A percentile compares a stretch with the other conserved stretches of the same genome.
These are phyloP conservation scores for Eupithecia pulchellata DNA, from an alignment of 2,888 invertebrate genomes.

Conservation along the genomic window DNA sequence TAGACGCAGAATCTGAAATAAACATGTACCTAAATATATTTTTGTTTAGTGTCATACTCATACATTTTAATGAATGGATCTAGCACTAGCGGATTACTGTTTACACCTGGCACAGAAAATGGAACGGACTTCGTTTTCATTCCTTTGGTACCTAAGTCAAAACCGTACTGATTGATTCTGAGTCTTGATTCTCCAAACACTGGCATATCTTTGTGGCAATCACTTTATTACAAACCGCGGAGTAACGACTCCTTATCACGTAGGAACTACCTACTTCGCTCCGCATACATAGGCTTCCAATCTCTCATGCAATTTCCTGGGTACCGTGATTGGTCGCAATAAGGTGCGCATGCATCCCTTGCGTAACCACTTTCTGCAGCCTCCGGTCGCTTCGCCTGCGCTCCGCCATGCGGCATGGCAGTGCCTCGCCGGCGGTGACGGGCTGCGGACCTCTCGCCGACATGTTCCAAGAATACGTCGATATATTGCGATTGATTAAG, in stretches of 20 bases:
- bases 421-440: constrained; percentile 15
- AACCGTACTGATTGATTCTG: neutral
- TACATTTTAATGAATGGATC: no score
- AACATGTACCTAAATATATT: no score
- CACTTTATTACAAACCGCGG: neutral
- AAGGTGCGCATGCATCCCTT: neutral
- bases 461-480: constrained; percentile 51
- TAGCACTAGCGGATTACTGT: no score
- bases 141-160: neutral
- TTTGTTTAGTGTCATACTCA: no score
- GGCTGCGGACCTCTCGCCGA: constrained; percentile 25
- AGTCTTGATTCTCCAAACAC: neutral
- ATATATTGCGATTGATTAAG: constrained; percentile 47
- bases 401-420: no score
- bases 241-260: neutral
- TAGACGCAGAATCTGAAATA: no score
- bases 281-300: neutral
- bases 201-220: neutral
- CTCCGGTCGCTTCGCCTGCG: constrained; percentile 19
- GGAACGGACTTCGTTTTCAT: neutral
- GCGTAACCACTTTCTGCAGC: constrained; percentile 7
- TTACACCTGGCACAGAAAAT: neutral
- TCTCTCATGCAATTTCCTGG: constrained; percentile 20
- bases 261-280: neutral
- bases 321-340: constrained; percentile 24